Evolutionary conservation across 1,140 invertebrate species (phyloP).

Genomic region (Paraescarpia echinospica): DNA sequence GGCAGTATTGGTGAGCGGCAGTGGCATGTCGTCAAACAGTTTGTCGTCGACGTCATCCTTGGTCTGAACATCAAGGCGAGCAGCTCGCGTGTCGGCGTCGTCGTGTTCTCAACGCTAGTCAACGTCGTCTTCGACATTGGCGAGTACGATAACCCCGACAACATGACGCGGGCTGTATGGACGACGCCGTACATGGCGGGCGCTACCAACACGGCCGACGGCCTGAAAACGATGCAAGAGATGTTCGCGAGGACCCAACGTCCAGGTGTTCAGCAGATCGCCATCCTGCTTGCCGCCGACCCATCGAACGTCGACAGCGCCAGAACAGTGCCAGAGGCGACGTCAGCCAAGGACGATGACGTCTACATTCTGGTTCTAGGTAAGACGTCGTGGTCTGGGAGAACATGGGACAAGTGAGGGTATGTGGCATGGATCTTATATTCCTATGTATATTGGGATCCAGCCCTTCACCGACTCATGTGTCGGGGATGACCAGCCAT

Average conservation of each 20-base stretch:
- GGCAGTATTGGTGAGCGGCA: neutral
- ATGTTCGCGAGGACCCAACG: neutral
- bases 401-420: too few species aligned
- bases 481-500: too few species aligned
- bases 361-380: neutral
- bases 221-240: neutral
- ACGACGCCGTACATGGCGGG: neutral
- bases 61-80: neutral
- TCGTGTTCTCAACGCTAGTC: neutral
- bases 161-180: neutral
- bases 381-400: neutral
- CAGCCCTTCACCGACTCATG: too few species aligned
- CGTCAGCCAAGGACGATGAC: neutral
- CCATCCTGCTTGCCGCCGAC: neutral
- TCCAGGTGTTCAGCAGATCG: neutral
- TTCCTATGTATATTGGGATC: too few species aligned
- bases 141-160: neutral
- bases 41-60: neutral
- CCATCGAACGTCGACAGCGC: neutral
- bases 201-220: neutral
- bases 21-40: neutral
- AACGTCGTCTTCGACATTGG: neutral
- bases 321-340: neutral
- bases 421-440: too few species aligned
- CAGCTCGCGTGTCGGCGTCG: neutral